Evolutionary conservation across 2,888 invertebrate genomes (phyloP).

Genomic region (Notocelia uddmanniana): DNA sequence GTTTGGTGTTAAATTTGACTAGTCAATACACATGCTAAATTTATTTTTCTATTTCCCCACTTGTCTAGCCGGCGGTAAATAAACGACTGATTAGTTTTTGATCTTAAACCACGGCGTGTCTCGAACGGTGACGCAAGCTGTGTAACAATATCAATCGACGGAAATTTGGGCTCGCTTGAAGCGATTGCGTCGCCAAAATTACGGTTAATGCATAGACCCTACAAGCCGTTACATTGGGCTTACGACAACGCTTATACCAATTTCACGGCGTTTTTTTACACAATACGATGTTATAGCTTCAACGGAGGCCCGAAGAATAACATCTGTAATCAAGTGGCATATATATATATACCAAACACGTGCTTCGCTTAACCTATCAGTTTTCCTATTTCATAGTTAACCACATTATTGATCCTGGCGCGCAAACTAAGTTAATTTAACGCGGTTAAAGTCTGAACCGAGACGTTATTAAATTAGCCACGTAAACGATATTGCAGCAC

Average conservation of each 20-base stretch:
- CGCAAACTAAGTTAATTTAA: constrained; percentile 52
- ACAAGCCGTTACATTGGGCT: constrained; percentile 16
- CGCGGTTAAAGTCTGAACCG: constrained; percentile 47
- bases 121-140: constrained; percentile 51
- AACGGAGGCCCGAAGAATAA: constrained; percentile 19
- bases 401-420: constrained; percentile 36
- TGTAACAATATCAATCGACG: constrained; percentile 48
- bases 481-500: constrained; percentile 34
- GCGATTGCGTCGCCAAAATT: constrained; percentile 49
- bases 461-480: constrained; percentile 49
- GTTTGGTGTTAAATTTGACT: constrained; percentile 36
- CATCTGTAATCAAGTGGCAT: constrained; percentile 5
- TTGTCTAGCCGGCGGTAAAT: constrained; percentile 36
- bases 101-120: constrained; percentile 44
- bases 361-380: constrained; percentile 18
- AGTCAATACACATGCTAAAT: constrained; percentile 19
- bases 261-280: not conserved
- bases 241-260: constrained; percentile 9
- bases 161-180: constrained; percentile 49
- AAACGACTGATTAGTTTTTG: constrained; percentile 48
- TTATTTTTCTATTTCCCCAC: constrained; percentile 1
- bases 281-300: constrained; percentile 2
- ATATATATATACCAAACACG: constrained; percentile 9
- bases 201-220: constrained; percentile 30
- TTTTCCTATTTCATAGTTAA: constrained; percentile 35